These are phyloP conservation scores for Meleagris gallopavo DNA, from an alignment of 2,113 vertebrate genomes.

Conservation along the genomic window DNA sequence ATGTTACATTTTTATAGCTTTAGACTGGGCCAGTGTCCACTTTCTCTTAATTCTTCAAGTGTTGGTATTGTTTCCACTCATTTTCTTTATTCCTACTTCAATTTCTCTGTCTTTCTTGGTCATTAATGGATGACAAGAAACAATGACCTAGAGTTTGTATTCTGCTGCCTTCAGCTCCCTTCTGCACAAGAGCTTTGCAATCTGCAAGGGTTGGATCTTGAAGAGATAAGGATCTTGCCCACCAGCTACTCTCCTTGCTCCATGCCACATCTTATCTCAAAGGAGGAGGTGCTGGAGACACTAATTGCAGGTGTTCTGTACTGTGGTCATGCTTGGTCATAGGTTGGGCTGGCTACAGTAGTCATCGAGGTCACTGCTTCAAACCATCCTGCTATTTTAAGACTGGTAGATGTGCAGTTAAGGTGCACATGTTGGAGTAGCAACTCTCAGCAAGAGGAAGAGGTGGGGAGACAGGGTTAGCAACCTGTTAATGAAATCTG, in stretches of 20 bases:
- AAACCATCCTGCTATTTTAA: background rate
- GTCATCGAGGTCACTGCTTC: background rate
- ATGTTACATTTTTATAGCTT: background rate
- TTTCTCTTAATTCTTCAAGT: background rate
- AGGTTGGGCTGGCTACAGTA: background rate
- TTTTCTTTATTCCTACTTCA: background rate
- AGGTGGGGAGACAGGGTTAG: background rate
- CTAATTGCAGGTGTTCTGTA: background rate
- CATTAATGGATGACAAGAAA: background rate
- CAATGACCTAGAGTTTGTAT: background rate
- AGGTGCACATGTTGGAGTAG: background rate
- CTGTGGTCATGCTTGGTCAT: background rate
- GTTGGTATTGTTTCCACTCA: background rate
- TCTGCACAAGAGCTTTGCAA: background rate
- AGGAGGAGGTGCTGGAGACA: fast-evolving
- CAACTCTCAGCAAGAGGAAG: background rate
- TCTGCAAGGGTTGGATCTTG: fast-evolving
- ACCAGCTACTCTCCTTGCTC: background rate
- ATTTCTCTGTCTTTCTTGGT: background rate
- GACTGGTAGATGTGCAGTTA: background rate
- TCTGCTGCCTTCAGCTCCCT: background rate
- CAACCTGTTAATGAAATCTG: background rate
- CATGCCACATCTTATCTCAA: fast-evolving
- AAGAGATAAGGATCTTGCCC: background rate
- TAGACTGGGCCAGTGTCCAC: background rate